phyloP scores from a whole-genome alignment of 2,797 vertebrate genomes.

The Apogon talboti region DNA sequence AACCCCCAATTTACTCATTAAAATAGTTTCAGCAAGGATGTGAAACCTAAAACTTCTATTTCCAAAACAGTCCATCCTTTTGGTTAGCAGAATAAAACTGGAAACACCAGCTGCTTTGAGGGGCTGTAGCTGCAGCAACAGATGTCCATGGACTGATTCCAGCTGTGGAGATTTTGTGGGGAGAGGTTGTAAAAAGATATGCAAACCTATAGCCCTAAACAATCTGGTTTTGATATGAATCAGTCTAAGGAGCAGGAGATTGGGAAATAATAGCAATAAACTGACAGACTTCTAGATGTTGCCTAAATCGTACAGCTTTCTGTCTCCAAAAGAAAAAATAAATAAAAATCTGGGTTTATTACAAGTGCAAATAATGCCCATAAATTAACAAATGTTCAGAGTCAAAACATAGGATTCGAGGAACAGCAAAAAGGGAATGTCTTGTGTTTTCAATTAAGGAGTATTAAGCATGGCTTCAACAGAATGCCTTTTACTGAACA shows the following conservation, averaged over 20 bases:
- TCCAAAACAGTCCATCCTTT: slow-evolving; percentile 58
- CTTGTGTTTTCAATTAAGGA: slow-evolving; percentile 81
- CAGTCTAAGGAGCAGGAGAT: slow-evolving; percentile 24
- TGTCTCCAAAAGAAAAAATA: slow-evolving; percentile 33
- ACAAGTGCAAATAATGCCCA: neutral
- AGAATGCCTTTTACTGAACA: slow-evolving; percentile 62
- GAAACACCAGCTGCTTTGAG: slow-evolving; percentile 64
- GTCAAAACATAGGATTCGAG: slow-evolving; percentile 26
- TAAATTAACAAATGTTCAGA: neutral
- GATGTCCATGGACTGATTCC: slow-evolving; percentile 70
- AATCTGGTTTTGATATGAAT: slow-evolving; percentile 42
- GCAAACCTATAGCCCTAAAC: slow-evolving; percentile 56
- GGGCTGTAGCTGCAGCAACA: slow-evolving; percentile 51
- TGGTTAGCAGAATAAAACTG: slow-evolving; percentile 49
- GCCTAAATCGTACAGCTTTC: slow-evolving; percentile 28
- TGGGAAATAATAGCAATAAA: slow-evolving; percentile 29
- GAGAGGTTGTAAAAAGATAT: slow-evolving; percentile 69
- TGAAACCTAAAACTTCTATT: slow-evolving; percentile 63
- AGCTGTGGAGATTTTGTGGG: slow-evolving; percentile 62
- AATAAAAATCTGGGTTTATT: slow-evolving; percentile 1
- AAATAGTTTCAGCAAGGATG: slow-evolving; percentile 55
- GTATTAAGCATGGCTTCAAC: slow-evolving; percentile 56
- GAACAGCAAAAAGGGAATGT: slow-evolving; percentile 60
- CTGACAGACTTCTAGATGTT: slow-evolving; percentile 13
- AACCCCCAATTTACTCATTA: slow-evolving; percentile 50